Conservation (phyloP, 2,888 invertebrate genomes). For the Metacarcinus magister region DNA sequence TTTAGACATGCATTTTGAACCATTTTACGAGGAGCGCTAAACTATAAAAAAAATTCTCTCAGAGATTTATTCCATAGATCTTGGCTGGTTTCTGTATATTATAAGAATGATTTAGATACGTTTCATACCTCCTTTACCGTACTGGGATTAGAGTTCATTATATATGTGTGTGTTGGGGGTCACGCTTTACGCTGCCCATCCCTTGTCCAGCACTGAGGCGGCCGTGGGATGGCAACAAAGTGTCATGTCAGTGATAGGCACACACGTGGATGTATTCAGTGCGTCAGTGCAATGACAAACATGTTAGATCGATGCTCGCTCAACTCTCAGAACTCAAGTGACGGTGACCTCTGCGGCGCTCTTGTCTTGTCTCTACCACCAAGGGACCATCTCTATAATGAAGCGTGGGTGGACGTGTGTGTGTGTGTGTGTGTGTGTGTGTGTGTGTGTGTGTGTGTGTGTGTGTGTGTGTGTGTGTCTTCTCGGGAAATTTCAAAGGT, state of each 20-base stretch:
- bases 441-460: constrained; percentile 26
- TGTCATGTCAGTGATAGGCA: neutral
- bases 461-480: constrained; percentile 26
- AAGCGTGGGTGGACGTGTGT: neutral
- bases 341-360: neutral
- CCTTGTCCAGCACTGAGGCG: neutral
- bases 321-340: neutral
- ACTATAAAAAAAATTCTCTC: neutral
- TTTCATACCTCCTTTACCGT: neutral
- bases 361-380: neutral
- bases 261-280: neutral
- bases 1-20: too few relatives aligned
- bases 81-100: neutral
- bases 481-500: too few relatives aligned
- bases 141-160: neutral
- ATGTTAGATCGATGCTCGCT: neutral
- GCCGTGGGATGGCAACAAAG: neutral
- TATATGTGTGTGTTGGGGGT: neutral
- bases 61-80: neutral
- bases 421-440: neutral
- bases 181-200: neutral
- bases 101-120: neutral
- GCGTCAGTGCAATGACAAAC: neutral
- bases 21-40: too few relatives aligned
- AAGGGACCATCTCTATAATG: neutral